Evolutionary conservation across 2,888 invertebrate genomes (phyloP), one percentile per base, ranked within the genome.

Genomic region (Prosapia bicincta): DNA sequence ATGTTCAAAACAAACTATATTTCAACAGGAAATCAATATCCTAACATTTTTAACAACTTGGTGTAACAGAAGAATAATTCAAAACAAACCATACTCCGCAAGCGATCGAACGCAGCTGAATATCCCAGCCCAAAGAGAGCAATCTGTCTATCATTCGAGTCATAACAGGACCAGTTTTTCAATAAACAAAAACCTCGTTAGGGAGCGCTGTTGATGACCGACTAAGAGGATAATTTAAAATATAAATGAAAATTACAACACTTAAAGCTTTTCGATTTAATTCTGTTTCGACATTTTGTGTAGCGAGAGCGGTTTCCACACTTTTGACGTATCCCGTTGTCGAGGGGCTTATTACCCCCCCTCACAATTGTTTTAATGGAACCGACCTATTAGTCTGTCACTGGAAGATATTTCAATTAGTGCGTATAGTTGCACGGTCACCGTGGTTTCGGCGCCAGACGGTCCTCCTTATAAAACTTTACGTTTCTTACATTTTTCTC

Each of bases 341-440:
- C 69, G 30, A 30, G 69, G 20, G 25, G 54, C n/a, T 20, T 10
- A 54, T 54, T 54, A 54, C 20, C 54, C 54, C 54, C 54, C 54
- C 54, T 20, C 20, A 38, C 32, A 70, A 70, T 70, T 70, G 70
- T 70, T 70, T 43, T 70, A 70, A 38, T 70, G 70, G 70, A 70
- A 38, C 38, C 70, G 38, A n/a, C 43, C 70, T 43, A 70, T 70
- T 70, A 70, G 70, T 15, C 23, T 30, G 70, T 24, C 70, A 28
- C 30, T 26, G 28, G 28, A n/a, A 30, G 69, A 69, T 30, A 70
- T 43, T 70, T 70, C 70, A 70, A 70, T 70, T 70, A 70, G 38
- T 30, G 38, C 25, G 15, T n/a, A 43, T 32, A 54, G 20, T 54
- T 54, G 54, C 54, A 20, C 7, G 54, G 54, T 54, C 54, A 54